Evolutionary conservation across 2,797 vertebrate genomes (phyloP), one percentile per base, ranked within the genome.

Genomic region (Coccyzus lansbergi): DNA sequence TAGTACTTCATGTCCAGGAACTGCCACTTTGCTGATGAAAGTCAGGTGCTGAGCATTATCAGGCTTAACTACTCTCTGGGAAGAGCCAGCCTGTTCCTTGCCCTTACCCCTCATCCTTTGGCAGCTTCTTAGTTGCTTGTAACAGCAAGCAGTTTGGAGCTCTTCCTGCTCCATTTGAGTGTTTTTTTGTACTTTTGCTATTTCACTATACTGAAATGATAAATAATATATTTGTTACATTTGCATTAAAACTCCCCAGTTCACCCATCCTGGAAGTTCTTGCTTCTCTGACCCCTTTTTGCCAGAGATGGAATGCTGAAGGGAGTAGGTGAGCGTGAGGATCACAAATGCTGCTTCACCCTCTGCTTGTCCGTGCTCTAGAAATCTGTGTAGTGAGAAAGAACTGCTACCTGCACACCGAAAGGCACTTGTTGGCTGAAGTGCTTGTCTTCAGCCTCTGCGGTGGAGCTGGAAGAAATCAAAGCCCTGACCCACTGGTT

Each of bases 371-470:
- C 29, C 0, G 0, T 76, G 56, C 52, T 51, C 21, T 40, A 36
- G 69, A 86, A 80, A 64, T 28, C 3, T 0, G 0, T 15, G 10
- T 42, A 15, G 4, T 5, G 9, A 52, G 28, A 46, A 55, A 5
- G 38, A 65, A 58, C 29, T 53, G 48, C 28, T n/a, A 8, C 68
- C 49, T 68, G 71, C 15, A 13, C 28, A 4, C 1, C 1, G 1
- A 25, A 55, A 70, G 74, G 6, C 12, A 7, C 20, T 5, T 2
- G 0, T 17, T 59, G 62, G 4, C 58, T 48, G 59, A 72, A 3
- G 69, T 63, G 53, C 58, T 8, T 4, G 17, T 28, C 68, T 52
- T 58, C 51, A 18, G 46, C 65, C 53, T 34, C n/a, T 6, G 5
- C 36, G 7, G n/a, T 21, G 34, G 28, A 69, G 46, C 63, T 8